A percentile compares a stretch with the other conserved stretches of the same genome.
Conservation (phyloP, 1,140 invertebrate species). For the Radopholus similis region DNA sequence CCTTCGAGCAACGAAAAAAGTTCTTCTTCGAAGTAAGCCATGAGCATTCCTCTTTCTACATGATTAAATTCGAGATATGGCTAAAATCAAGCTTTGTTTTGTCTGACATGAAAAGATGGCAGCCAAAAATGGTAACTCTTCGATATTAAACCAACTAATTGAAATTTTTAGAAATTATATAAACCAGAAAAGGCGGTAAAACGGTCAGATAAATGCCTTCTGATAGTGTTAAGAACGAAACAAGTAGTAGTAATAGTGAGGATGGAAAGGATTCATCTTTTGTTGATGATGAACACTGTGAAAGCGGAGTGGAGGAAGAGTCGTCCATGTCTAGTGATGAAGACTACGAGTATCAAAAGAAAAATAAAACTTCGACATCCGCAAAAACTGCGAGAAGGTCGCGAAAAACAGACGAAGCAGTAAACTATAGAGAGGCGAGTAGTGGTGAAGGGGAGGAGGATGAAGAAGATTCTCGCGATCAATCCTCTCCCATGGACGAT, state of each 20-base stretch:
- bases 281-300: neutral
- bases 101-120: too few relatives aligned
- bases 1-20: too few relatives aligned
- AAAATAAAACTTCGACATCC: slow-evolving; percentile 12
- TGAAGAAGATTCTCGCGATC: slow-evolving; percentile 47
- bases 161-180: neutral
- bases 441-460: slow-evolving; percentile 25
- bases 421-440: slow-evolving; percentile 31
- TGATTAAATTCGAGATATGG: too few relatives aligned
- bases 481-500: slow-evolving; percentile 32
- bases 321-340: neutral
- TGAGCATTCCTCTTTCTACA: too few relatives aligned
- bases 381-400: slow-evolving; percentile 13
- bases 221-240: neutral
- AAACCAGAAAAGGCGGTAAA: neutral
- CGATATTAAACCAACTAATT: neutral
- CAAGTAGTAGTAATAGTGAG: slow-evolving; percentile 1
- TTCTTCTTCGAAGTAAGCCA: too few relatives aligned
- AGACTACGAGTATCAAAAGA: neutral
- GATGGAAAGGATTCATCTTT: neutral
- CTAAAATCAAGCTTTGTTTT: too few relatives aligned
- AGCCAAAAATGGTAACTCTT: neutral
- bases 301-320: slow-evolving; percentile 25
- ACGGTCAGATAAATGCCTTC: neutral
- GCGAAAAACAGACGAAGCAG: slow-evolving; percentile 8